Base-by-base conservation (phyloP, 2,888 invertebrate species). In the Eremobia ochroleuca region DNA sequence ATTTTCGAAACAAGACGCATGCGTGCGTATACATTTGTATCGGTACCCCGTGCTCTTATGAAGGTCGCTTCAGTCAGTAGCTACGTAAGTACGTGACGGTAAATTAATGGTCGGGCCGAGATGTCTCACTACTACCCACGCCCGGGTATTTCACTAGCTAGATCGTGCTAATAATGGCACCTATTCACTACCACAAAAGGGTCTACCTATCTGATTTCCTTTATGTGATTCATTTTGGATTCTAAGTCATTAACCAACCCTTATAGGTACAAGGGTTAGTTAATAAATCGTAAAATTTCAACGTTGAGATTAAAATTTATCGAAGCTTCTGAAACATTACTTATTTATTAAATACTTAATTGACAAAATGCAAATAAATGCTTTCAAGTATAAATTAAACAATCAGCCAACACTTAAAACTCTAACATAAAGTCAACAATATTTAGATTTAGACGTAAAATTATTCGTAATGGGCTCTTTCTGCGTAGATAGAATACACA, bases 101-200 rank as follows among this genome's bases (percentile, higher is more conserved):
- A 77, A 85, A 82, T 85, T 82, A 82, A 85, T 85, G 79, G 59
- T 46, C 18, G 61, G 59, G 31, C 37, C 70, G 58, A 75, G 34
- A 59, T 67, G 69, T 66, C 67, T 76, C 59, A 61, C 61, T 52
- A 40, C 61, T 59, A 37, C 59, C 75, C 31, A 62, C 55, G 34
- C 31, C 4, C 40, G 18, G 34, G 13, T 59, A 72, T 75, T 77
- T n/a, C 52, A 52, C 25, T 9, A 66, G 28, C 66, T 52, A 73
- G 34, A 31, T 66, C 74, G 65, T 55, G 69, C 75, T 66, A 58
- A 85, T 78, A 84, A 76, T 72, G 73, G 55, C 37, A 43, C 46
- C 73, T 52, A 52, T 84, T 71, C 31, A 71, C 68, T 70, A 74
- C 46, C 49, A 64, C 21, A 64, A 59, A 70, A 73, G 64, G 73